phyloP scores from a whole-genome alignment of 2,113 vertebrate genomes.

The Entelurus aequoreus region DNA sequence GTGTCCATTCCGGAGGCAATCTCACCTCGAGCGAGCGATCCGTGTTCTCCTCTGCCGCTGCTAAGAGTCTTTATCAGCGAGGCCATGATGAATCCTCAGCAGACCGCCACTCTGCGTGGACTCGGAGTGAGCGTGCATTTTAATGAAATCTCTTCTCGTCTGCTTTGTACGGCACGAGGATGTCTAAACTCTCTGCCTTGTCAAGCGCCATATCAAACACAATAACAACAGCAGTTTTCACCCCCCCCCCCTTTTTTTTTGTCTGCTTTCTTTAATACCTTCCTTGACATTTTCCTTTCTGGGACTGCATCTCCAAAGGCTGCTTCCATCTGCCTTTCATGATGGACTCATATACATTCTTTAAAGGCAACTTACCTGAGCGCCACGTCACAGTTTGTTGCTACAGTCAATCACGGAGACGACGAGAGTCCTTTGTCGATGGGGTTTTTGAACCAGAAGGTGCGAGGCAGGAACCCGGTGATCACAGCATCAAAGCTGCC shows the following conservation, averaged over 20 bases:
- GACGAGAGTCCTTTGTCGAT: slow-evolving; percentile 1
- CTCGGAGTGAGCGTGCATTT: slow-evolving; percentile 69
- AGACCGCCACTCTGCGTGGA: slow-evolving; percentile 58
- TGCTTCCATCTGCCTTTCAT: slow-evolving; percentile 59
- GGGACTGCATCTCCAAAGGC: slow-evolving; percentile 60
- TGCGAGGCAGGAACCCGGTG: slow-evolving; percentile 48
- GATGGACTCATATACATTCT: slow-evolving; percentile 63
- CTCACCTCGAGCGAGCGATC: slow-evolving; percentile 67
- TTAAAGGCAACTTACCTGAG: slow-evolving; percentile 41
- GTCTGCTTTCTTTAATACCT: slow-evolving; percentile 47
- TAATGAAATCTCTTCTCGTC: slow-evolving; percentile 64
- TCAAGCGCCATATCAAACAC: slow-evolving; percentile 74
- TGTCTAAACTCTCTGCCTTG: slow-evolving; percentile 72
- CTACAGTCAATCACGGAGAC: slow-evolving; percentile 57
- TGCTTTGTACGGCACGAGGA: slow-evolving; percentile 56
- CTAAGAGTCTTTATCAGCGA: slow-evolving; percentile 63
- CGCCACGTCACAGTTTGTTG: slow-evolving; percentile 53
- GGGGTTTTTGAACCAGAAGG: slow-evolving; percentile 47
- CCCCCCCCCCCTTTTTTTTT: slow-evolving; percentile 50
- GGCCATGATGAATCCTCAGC: slow-evolving; percentile 67
- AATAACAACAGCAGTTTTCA: slow-evolving; percentile 60
- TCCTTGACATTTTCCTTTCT: slow-evolving; percentile 66
- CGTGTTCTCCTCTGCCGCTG: slow-evolving; percentile 52
- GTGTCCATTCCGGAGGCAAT: slow-evolving; percentile 67
- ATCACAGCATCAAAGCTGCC: slow-evolving; percentile 65